Base-by-base conservation (phyloP, 2,888 invertebrate genomes). In the Galerucella nymphaeae region DNA sequence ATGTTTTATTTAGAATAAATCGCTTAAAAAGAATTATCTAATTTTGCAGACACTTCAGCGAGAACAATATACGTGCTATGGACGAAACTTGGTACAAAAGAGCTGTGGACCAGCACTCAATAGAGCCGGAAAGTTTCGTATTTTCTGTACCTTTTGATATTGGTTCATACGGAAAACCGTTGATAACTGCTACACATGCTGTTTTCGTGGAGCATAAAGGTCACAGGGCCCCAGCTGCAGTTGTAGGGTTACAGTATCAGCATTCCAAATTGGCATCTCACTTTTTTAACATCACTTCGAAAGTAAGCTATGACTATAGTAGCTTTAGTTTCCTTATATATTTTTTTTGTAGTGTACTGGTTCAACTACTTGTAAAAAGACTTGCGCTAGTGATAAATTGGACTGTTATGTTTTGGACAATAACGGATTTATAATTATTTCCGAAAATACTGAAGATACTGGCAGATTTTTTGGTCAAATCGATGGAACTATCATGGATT, bases 341-440 rank as follows among this genome's bases (percentile, higher is more conserved):
- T 61, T 50, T 73, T 62, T 87, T 45, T 87, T 87, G 70, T 84
- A 93, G 93, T 95, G 95, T 82, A 92, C 93, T 18, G 90, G 90
- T 14, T 89, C 89, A 70, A 90, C 91, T 2, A 91, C 90, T 63
- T 96, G 95, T 83, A 93, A 93, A 82, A 94, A 95, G 82, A 95
- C 94, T 1, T 96, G 96, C 82, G 94, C 94, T 16, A 94, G 94
- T 11, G 94, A 94, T 77, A 94, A 95, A 79, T 87, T 96, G 38
- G 96, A 97, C 84, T 98, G 98, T 85, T 98, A 96, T 84, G 93
- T 98, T 48, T 88, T 98, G 70, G 98, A 98, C 84, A 96, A 97
- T 87, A 97, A 96, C 85, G 98, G 97, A 14, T 98, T 96, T 85
- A 94, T 98, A 66, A 93, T 98, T 67, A 91, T 96, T 53, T 96